Evolutionary conservation across 2,888 invertebrate genomes (phyloP).

Genomic region (Xylota sylvarum): DNA sequence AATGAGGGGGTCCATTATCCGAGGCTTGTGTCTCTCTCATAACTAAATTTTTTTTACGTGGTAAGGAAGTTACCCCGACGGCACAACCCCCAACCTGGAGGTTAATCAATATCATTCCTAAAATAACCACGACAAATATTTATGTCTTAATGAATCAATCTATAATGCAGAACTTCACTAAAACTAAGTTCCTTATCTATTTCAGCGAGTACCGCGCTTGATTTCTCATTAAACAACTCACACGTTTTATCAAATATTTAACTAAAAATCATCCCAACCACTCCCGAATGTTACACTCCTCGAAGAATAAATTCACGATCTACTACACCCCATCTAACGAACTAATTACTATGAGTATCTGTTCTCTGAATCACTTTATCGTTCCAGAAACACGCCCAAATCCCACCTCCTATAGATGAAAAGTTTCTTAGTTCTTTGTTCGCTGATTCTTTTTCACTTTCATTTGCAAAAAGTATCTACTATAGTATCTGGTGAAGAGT

Average conservation of each 20-base stretch:
- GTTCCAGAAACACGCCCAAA: neutral
- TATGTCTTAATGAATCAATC: neutral
- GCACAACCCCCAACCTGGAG: too few species aligned
- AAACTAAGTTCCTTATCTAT: neutral
- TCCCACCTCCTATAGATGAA: neutral
- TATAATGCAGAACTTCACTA: neutral
- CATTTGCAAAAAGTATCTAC: slow-evolving; percentile 2
- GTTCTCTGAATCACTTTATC: neutral
- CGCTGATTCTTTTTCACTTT: slow-evolving; percentile 1
- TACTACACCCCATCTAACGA: slow-evolving; percentile 5
- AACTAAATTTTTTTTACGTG: too few species aligned
- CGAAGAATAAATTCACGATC: neutral
- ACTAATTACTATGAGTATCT: slow-evolving; percentile 12
- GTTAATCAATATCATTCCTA: neutral
- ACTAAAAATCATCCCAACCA: slow-evolving; percentile 18
- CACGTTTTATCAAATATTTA: slow-evolving; percentile 22
- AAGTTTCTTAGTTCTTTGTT: slow-evolving; percentile 26
- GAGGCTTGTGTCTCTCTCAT: too few species aligned
- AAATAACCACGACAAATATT: too few species aligned
- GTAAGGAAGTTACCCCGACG: too few species aligned
- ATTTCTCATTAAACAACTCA: slow-evolving; percentile 16
- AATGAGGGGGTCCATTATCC: too few species aligned
- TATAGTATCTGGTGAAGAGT: neutral
- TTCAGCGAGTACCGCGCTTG: neutral
- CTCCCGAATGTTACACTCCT: neutral